Evolutionary conservation across 2,888 invertebrate species (phyloP), one percentile per base, ranked within the genome.

Genomic region (Philaethria dido): DNA sequence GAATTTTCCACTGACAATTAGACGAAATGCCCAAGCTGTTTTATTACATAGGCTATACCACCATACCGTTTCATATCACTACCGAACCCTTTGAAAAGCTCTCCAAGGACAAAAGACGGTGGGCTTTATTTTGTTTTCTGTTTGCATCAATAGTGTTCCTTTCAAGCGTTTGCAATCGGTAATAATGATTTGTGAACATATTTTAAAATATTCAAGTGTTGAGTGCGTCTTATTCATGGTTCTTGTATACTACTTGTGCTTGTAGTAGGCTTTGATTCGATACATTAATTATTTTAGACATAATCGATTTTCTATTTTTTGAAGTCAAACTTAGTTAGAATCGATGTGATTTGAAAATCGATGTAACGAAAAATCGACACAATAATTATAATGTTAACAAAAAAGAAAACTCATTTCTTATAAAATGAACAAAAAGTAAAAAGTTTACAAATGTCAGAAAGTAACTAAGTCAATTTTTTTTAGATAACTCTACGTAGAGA

Each of bases 41-140:
- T n/a, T 8, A 33, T 14, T 8, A 1, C 60, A 16, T 33, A 47
- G 29, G 60, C 60, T 60, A 9, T 48, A 36, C 14, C 8, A 20
- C 33, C 18, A 83, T 83, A 82, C 80, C 29, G 74, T 68, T 62
- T 70, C 68, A 72, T 69, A 80, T 86, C 84, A 87, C 86, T 86
- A 88, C 79, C 85, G 77, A 84, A 86, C 83, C 86, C 89, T 87
- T 74, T 64, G 54, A 65, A 69, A 62, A 57, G 66, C 72, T 67
- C 74, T 75, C 48, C 63, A 70, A 25, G 22, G 22, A 80, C 78
- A 82, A 83, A 81, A 77, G 81, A 80, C 80, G 78, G 80, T 79
- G 81, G 81, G 80, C 80, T 78, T 79, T 79, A 50, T 66, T 71
- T 66, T 64, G 52, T 69, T 64, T 59, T 25, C 65, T 52, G 59